Evolutionary conservation across 1,140 invertebrate genomes (phyloP).

Genomic region (Meteorus sp.): DNA sequence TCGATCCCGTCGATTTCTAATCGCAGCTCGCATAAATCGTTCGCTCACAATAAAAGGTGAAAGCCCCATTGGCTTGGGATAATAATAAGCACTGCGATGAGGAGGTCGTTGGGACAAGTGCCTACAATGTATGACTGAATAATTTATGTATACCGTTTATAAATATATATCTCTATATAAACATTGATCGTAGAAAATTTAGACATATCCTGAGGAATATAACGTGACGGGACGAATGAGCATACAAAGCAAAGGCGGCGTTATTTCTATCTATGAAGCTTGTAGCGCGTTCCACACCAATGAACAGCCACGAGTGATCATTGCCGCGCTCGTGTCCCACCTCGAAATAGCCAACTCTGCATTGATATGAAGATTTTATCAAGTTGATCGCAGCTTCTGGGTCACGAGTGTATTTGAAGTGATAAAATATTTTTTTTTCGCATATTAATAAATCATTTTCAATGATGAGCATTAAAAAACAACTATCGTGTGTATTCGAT

Average conservation of each 20-base stretch:
- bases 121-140: too few relatives aligned
- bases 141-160: too few relatives aligned
- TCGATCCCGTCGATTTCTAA: conserved; percentile 17
- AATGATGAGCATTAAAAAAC: neutral
- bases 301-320: conserved; percentile 17
- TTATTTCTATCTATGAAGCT: neutral
- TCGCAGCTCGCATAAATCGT: conserved; percentile 13
- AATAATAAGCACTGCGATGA: neutral
- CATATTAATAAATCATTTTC: conserved; percentile 10
- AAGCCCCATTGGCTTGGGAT: conserved; percentile 15
- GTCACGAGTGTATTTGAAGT: neutral
- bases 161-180: conserved; percentile 3
- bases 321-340: conserved; percentile 15
- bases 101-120: conserved; percentile 2
- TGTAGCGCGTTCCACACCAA: conserved; percentile 19
- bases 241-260: neutral
- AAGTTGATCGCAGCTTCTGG: neutral
- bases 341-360: conserved; percentile 7
- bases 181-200: conserved; percentile 6
- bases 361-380: neutral
- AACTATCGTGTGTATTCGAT: neutral
- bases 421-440: neutral
- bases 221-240: conserved; percentile 8
- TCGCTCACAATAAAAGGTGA: conserved; percentile 19
- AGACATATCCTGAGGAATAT: conserved; percentile 14